Percentiles rank a stretch among this genome's conserved stretches.
phyloP scores from a whole-genome alignment of 2,797 vertebrate species.

The Protonibea diacanthus region DNA sequence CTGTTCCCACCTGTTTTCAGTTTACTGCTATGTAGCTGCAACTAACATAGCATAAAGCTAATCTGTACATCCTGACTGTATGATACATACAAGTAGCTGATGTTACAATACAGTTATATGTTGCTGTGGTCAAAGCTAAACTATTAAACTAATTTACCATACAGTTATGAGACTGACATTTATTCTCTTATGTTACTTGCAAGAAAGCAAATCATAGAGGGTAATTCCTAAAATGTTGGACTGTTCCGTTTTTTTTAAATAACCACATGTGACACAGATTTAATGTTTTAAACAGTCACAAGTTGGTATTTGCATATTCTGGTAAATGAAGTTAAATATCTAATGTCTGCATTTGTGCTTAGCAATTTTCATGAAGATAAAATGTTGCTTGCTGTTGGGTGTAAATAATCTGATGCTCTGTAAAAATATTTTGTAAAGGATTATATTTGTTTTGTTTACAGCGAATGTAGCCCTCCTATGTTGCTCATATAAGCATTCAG shows the following conservation, averaged over 20 bases:
- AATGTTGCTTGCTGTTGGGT: slow-evolving; percentile 51
- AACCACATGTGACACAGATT: not conserved
- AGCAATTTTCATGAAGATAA: slow-evolving; percentile 24
- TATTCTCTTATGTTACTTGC: not conserved
- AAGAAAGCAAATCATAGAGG: not conserved
- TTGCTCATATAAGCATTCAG: slow-evolving; percentile 41
- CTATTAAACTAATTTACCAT: not conserved
- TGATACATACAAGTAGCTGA: not conserved
- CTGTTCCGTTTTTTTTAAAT: not conserved
- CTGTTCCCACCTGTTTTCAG: not conserved
- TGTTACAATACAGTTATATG: not conserved
- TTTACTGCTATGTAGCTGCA: not conserved
- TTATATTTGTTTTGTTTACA: slow-evolving; percentile 77
- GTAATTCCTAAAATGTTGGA: not conserved
- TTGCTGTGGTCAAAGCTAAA: not conserved
- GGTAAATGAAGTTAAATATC: slow-evolving; percentile 12
- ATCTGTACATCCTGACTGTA: not conserved
- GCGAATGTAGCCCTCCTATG: slow-evolving; percentile 45
- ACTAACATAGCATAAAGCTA: not conserved
- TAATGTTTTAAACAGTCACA: not conserved
- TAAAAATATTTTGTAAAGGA: slow-evolving; percentile 72
- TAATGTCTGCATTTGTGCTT: slow-evolving; percentile 29
- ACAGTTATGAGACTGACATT: not conserved
- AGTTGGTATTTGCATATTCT: not conserved
- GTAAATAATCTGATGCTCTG: slow-evolving; percentile 63